Evolutionary conservation across 2,888 invertebrate genomes (phyloP), one percentile per base, ranked within the genome.

Genomic region (Drosophila bunnanda): DNA sequence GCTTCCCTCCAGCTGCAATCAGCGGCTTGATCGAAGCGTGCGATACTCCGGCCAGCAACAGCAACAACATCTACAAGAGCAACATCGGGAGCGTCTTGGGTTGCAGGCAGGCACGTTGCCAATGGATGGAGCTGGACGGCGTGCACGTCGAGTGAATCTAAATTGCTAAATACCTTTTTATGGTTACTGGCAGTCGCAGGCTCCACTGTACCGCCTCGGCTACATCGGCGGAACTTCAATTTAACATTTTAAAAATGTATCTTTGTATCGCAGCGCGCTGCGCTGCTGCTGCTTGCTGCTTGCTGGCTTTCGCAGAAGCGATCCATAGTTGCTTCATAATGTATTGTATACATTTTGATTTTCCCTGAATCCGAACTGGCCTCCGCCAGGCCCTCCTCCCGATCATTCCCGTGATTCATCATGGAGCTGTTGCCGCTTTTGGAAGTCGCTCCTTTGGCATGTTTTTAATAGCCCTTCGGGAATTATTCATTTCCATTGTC

Each of bases 131-230:
- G 46, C 25, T 52, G 57, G 38, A 65, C 74, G 75, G 61, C 76
- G 58, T 71, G 76, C 76, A 88, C 86, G 83, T 86, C 88, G 87
- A 83, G 86, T 86, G 85, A 88, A 85, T 85, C 85, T 85, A 85
- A 85, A 85, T 85, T 85, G 85, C 85, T 85, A 85, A 85, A 85
- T 85, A 85, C 85, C 85, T 88, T 88, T 85, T 85, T 85, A 85
- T 85, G 88, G 85, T 86, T 79, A 75, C 76, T 81, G 77, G 69
- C 67, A 61, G 57, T 39, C 64, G 68, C 67, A 68, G 62, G 34
- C 64, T 64, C 25, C 53, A 56, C 53, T 44, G 56, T 52, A 62
- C 13, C 41, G 44, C 44, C 22, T 15, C 46, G 36, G 46, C 44
- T 43, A n/a, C 46, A 28, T 17, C 46, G 30, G 50, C 64, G 60